These are phyloP conservation scores for Bembecia ichneumoniformis DNA, from an alignment of 2,888 invertebrate species.

Conservation along the genomic window DNA sequence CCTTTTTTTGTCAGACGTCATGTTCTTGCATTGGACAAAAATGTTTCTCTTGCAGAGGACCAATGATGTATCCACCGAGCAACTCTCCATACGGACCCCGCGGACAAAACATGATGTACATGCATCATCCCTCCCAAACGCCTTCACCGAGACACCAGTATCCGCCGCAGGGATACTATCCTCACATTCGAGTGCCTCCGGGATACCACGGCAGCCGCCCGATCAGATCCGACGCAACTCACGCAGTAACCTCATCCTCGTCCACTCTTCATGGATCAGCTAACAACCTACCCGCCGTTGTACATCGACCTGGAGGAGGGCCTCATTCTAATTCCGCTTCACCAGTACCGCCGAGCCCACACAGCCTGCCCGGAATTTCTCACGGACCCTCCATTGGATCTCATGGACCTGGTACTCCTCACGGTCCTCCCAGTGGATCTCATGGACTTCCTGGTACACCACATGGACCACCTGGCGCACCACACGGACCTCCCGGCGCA, in stretches of 20 bases:
- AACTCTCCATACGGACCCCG: conserved; percentile 37
- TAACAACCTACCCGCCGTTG: conserved; percentile 22
- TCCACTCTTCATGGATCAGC: conserved; percentile 10
- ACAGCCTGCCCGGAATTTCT: conserved; percentile 4
- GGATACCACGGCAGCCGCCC: conserved; percentile 18
- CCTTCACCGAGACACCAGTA: conserved; percentile 23
- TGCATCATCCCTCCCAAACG: conserved; percentile 22
- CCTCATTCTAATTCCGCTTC: conserved; percentile 9
- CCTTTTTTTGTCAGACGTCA: neutral
- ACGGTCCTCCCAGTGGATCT: conserved; percentile 9
- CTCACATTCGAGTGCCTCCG: conserved; percentile 11
- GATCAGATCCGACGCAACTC: neutral
- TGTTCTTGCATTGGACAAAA: neutral
- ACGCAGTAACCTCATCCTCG: conserved; percentile 8
- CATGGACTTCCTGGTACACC: conserved; percentile 9
- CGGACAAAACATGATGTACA: conserved; percentile 24
- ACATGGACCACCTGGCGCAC: conserved; percentile 1
- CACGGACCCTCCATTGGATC: conserved; percentile 5
- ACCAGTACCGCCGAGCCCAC: neutral
- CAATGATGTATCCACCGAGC: conserved; percentile 52
- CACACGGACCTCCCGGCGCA: neutral
- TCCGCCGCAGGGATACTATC: conserved; percentile 47
- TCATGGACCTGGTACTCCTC: conserved; percentile 5
- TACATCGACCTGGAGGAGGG: conserved; percentile 14
- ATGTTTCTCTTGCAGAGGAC: conserved; percentile 30